A percentile compares a stretch with the other conserved stretches of the same genome.
Evolutionary conservation across 92 coral and sea anemone genomes (phyloP).

Genomic region (Siderastrea siderea): DNA sequence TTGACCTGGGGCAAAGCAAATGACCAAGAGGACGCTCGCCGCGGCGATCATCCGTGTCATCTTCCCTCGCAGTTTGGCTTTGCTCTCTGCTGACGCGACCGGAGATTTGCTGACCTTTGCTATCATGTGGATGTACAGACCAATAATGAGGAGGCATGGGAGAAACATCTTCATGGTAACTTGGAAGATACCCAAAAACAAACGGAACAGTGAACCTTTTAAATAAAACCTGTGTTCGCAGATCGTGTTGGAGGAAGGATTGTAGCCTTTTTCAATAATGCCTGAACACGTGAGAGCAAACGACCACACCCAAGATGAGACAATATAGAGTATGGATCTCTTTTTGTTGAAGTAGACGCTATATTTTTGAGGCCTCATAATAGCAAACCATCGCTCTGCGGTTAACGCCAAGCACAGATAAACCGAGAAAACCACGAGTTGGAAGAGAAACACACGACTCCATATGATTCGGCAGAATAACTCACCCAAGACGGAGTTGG

Average conservation of each 20-base stretch:
- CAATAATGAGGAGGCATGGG: conserved; percentile 65
- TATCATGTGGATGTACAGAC: conserved; percentile 61
- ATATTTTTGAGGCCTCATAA: conserved; percentile 82
- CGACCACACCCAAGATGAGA: conserved; percentile 3
- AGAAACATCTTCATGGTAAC: conserved; percentile 36
- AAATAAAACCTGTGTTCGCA: neutral
- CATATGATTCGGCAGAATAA: conserved; percentile 81
- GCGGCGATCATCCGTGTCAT: conserved; percentile 64
- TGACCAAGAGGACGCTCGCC: conserved; percentile 40
- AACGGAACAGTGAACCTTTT: neutral
- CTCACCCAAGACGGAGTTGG: conserved; percentile 41
- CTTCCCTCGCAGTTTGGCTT: neutral
- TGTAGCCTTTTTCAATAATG: neutral
- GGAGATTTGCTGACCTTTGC: conserved; percentile 23
- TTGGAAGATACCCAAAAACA: conserved; percentile 42
- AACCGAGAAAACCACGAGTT: conserved; percentile 16
- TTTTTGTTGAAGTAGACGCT: conserved; percentile 45
- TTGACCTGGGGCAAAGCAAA: conserved; percentile 73
- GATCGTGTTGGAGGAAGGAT: neutral
- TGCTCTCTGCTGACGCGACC: conserved; percentile 26
- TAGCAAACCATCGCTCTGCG: conserved; percentile 28
- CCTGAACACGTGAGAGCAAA: neutral
- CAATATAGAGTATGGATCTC: conserved; percentile 49
- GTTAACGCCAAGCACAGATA: conserved; percentile 78
- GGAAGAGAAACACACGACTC: neutral